phyloP scores from a whole-genome alignment of 2,113 vertebrate genomes.

The Tetrao urogallus region DNA sequence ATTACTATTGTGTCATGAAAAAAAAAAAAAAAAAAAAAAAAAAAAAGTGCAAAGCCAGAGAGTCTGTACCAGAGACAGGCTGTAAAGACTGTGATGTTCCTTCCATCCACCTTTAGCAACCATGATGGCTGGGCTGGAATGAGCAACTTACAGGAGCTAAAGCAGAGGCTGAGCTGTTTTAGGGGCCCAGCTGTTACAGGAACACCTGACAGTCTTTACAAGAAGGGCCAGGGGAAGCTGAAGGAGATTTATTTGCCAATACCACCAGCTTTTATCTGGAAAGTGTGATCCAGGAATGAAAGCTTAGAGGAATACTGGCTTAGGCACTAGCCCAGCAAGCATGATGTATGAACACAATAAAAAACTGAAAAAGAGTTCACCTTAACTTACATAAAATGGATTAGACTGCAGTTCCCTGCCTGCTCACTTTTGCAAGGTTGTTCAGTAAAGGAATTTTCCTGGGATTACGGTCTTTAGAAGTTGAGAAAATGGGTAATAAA shows the following conservation, averaged over 20 bases:
- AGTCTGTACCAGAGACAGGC: rapidly evolving
- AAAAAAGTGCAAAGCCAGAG: not conserved
- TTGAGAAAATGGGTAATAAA: not conserved
- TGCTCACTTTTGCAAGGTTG: not conserved
- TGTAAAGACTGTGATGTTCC: not conserved
- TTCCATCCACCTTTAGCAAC: not conserved
- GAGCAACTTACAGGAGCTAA: not conserved
- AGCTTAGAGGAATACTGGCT: not conserved
- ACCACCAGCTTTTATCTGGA: not conserved
- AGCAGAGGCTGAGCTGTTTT: not conserved
- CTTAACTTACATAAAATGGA: not conserved
- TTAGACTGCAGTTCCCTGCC: not conserved
- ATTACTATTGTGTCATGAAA: not conserved
- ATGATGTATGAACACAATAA: not conserved
- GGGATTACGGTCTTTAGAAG: not conserved
- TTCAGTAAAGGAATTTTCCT: not conserved
- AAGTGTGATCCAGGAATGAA: not conserved
- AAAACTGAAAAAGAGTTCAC: not conserved
- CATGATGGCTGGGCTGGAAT: rapidly evolving
- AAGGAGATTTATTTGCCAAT: not conserved
- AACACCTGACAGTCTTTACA: not conserved
- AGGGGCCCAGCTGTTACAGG: not conserved
- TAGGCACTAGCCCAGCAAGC: not conserved
- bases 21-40: not conserved
- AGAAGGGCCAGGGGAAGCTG: not conserved